Conservation (phyloP, 2,797 vertebrate genomes). For the Zalophus californianus region DNA sequence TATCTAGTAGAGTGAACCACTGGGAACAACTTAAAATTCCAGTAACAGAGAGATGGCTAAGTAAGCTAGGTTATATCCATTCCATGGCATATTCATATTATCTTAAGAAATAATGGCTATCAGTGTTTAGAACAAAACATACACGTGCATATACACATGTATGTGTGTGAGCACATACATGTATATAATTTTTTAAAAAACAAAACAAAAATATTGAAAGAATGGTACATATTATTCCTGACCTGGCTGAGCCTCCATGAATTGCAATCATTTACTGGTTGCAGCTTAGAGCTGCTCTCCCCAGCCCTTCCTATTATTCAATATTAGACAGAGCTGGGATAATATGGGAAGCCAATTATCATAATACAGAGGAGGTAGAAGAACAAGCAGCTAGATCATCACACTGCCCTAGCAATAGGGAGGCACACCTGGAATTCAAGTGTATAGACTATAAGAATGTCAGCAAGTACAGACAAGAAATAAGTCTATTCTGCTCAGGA, state of each 20-base stretch:
- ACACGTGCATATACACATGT: neutral
- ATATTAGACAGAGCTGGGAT: neutral
- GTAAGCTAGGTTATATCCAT: neutral
- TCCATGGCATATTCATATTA: neutral
- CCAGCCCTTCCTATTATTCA: neutral
- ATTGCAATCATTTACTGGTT: neutral
- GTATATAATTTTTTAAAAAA: neutral
- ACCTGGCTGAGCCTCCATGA: neutral
- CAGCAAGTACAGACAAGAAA: neutral
- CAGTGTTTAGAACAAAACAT: neutral
- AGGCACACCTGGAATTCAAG: neutral
- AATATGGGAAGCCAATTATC: neutral
- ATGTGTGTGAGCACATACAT: neutral
- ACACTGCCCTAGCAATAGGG: neutral
- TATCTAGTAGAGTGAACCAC: neutral
- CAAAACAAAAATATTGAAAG: neutral
- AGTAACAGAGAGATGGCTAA: neutral
- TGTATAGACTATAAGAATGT: neutral
- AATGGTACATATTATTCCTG: neutral
- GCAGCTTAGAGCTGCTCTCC: neutral
- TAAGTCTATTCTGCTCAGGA: neutral
- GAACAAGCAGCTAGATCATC: neutral
- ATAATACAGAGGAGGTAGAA: neutral
- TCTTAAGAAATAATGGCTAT: neutral
- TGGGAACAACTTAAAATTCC: neutral